A percentile compares a stretch with the other conserved stretches of the same genome.
phyloP scores from a whole-genome alignment of 2,888 invertebrate genomes.

The Drosophila merina region DNA sequence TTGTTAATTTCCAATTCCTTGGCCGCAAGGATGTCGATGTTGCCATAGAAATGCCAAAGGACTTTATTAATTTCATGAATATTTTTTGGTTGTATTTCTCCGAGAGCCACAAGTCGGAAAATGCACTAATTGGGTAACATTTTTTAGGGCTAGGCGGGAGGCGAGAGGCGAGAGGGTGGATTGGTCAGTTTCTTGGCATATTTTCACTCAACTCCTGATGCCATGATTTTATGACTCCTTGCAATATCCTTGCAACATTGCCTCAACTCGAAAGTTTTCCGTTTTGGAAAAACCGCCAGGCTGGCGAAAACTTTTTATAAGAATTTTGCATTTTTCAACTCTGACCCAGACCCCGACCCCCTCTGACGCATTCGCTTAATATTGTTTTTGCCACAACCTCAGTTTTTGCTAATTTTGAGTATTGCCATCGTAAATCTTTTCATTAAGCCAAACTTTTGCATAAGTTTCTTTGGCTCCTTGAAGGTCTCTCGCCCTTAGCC shows the following conservation, averaged over 20 bases:
- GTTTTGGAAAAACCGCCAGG: conserved; percentile 53
- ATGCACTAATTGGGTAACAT: conserved; percentile 45
- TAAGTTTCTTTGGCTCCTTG: conserved; percentile 67
- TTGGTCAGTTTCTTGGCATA: conserved; percentile 40
- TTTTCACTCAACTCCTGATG: conserved; percentile 30
- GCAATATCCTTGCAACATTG: conserved; percentile 20
- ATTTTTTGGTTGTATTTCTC: conserved; percentile 4
- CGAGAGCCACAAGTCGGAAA: conserved; percentile 41
- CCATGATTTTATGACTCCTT: neutral
- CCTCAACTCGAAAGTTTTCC: conserved; percentile 50
- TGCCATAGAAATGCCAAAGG: conserved; percentile 26
- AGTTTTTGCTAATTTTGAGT: conserved; percentile 79
- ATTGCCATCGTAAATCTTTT: conserved; percentile 84
- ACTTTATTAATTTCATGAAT: conserved; percentile 42
- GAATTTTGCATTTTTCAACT: conserved; percentile 27
- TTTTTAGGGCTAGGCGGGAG: neutral
- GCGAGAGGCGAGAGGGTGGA: neutral
- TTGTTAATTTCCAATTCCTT: conserved; percentile 49
- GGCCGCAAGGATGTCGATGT: conserved; percentile 26
- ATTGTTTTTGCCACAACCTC: conserved; percentile 75
- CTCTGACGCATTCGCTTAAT: conserved; percentile 29
- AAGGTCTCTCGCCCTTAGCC: conserved; percentile 10
- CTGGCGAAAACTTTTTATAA: conserved; percentile 63
- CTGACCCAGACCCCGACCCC: neutral
- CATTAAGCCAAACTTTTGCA: conserved; percentile 84